Conservation (phyloP, 2,888 invertebrate genomes). For the Boloria euphrosyne region DNA sequence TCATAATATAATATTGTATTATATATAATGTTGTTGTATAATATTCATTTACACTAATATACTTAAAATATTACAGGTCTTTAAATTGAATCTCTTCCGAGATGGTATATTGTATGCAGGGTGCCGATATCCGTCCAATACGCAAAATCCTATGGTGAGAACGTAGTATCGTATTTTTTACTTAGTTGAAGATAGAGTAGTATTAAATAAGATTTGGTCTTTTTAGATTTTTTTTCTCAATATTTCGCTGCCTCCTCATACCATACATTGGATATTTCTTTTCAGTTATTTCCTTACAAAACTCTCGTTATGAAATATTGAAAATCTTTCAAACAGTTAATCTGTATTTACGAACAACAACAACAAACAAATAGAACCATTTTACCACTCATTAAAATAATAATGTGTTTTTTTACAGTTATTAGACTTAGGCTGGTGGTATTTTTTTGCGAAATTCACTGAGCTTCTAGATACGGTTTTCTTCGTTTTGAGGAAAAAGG, state of each 20-base stretch:
- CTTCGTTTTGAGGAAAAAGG: slow-evolving; percentile 91
- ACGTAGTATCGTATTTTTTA: neutral
- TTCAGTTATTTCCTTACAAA: neutral
- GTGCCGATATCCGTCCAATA: slow-evolving; percentile 71
- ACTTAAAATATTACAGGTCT: slow-evolving; percentile 60
- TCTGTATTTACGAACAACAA: no score
- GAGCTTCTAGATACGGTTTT: slow-evolving; percentile 92
- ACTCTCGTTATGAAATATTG: neutral
- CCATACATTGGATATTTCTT: no score
- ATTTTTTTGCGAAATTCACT: slow-evolving; percentile 90
- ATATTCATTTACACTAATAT: neutral
- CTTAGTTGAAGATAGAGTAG: no score
- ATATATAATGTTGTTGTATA: neutral
- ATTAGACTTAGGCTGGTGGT: slow-evolving; percentile 87
- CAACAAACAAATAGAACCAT: no score
- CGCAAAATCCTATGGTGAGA: slow-evolving; percentile 66
- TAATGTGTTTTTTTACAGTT: slow-evolving; percentile 66
- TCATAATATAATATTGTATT: no score
- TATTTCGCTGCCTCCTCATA: no score
- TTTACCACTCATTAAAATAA: no score
- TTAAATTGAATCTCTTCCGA: slow-evolving; percentile 68
- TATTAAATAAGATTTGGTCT: no score
- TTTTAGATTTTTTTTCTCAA: no score
- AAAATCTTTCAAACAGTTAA: neutral
- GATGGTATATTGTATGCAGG: slow-evolving; percentile 75